These are phyloP conservation scores for Tamandua tetradactyla DNA, from an alignment of 2,797 vertebrate species.

Conservation along the genomic window DNA sequence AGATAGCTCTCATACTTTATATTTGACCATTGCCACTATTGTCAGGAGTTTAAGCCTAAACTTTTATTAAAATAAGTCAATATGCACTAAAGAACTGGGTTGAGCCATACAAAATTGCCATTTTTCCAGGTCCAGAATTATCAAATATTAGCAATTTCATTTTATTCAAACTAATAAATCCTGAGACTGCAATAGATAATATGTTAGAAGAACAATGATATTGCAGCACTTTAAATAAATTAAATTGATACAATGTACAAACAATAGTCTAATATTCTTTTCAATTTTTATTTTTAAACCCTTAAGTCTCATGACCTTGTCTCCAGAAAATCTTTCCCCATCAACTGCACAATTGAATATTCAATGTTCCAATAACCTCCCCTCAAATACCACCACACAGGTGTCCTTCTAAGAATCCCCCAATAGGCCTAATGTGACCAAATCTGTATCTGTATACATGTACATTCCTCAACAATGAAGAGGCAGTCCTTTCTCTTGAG, in stretches of 20 bases:
- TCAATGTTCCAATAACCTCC: background rate
- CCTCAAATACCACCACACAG: background rate
- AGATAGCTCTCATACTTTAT: background rate
- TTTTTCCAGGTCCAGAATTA: background rate
- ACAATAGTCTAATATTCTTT: background rate
- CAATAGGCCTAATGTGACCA: background rate
- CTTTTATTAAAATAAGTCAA: background rate
- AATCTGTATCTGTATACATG: background rate
- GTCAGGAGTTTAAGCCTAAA: background rate
- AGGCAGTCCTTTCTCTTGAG: conserved; percentile 13
- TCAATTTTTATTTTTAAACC: conserved; percentile 21
- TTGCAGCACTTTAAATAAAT: background rate
- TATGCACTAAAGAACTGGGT: background rate
- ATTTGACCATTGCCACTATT: background rate
- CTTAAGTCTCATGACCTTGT: background rate
- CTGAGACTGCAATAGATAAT: background rate
- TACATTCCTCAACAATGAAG: conserved; percentile 4
- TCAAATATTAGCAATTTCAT: conserved; percentile 19
- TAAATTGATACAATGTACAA: background rate
- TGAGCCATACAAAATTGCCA: background rate
- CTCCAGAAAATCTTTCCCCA: conserved; percentile 12
- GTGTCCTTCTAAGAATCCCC: background rate
- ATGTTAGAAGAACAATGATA: background rate
- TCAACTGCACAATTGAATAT: conserved; percentile 19
- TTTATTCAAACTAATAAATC: conserved; percentile 13